These are phyloP conservation scores for Passerculus sandwichensis DNA, from an alignment of 2,797 vertebrate species.

Conservation along the genomic window DNA sequence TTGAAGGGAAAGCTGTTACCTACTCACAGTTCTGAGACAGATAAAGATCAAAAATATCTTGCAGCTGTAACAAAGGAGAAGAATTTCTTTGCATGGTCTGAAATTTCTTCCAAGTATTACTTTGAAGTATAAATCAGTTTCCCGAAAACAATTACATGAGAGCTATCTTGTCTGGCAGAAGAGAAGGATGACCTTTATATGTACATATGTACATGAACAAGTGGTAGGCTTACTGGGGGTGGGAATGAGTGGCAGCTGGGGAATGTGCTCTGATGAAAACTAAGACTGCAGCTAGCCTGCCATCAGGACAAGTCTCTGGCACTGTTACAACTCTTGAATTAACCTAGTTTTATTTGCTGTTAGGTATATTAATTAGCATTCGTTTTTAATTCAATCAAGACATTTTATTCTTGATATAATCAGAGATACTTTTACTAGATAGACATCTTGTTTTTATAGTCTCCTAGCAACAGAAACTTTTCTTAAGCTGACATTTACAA, in stretches of 20 bases:
- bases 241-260: not conserved
- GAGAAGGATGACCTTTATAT: not conserved
- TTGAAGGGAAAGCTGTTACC: not conserved
- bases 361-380: not conserved
- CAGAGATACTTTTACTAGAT: not conserved
- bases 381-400: not conserved
- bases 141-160: not conserved
- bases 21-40: not conserved
- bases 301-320: not conserved
- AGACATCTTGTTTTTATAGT: not conserved
- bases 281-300: not conserved
- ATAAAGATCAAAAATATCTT: not conserved
- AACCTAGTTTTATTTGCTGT: not conserved
- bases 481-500: constrained; percentile 18
- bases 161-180: not conserved
- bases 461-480: constrained; percentile 41
- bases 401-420: not conserved
- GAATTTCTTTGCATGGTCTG: not conserved
- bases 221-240: not conserved
- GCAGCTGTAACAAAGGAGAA: not conserved
- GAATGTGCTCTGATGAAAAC: not conserved
- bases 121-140: not conserved
- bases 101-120: not conserved
- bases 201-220: not conserved
- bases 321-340: not conserved